A percentile compares a stretch with the other conserved stretches of the same genome.
Conservation (phyloP, 2,888 invertebrate species). For the Drosophila kokeensis region DNA sequence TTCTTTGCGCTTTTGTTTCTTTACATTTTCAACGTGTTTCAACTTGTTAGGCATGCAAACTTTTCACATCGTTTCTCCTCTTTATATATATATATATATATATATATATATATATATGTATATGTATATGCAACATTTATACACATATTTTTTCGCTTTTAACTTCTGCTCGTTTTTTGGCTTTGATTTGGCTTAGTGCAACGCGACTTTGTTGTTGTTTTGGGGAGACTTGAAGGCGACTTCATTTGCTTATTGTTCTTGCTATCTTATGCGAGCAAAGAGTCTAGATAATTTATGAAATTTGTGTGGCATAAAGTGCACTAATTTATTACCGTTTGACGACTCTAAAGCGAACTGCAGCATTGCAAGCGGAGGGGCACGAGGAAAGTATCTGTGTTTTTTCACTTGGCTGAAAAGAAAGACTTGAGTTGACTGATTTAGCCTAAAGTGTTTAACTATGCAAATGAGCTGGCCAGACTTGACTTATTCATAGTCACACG, state of each 20-base stretch:
- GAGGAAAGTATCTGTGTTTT: constrained; percentile 21
- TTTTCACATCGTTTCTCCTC: constrained; percentile 75
- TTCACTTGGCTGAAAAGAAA: constrained; percentile 14
- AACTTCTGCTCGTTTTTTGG: constrained; percentile 25
- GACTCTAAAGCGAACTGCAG: constrained; percentile 8
- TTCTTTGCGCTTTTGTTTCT: constrained; percentile 61
- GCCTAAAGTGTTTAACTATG: constrained; percentile 41
- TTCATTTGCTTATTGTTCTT: constrained; percentile 5
- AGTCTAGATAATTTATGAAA: constrained; percentile 65
- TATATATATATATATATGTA: constrained; percentile 13
- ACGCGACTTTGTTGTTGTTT: constrained; percentile 45
- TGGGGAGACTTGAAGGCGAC: constrained; percentile 58
- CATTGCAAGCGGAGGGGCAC: constrained; percentile 2
- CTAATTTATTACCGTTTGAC: constrained; percentile 64
- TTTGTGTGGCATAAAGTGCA: constrained; percentile 60
- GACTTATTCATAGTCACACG: constrained; percentile 3
- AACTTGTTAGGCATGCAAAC: constrained; percentile 76
- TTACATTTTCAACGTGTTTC: constrained; percentile 65
- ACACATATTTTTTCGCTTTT: constrained; percentile 21
- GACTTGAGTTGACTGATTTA: constrained; percentile 23
- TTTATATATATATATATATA: constrained; percentile 23
- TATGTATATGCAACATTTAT: constrained; percentile 5
- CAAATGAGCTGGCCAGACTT: constrained; percentile 30
- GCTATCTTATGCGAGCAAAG: constrained; percentile 50
- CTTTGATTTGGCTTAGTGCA: constrained; percentile 65